Base-by-base conservation (phyloP, 2,888 invertebrate genomes). In the Drosophila sordidapex region DNA sequence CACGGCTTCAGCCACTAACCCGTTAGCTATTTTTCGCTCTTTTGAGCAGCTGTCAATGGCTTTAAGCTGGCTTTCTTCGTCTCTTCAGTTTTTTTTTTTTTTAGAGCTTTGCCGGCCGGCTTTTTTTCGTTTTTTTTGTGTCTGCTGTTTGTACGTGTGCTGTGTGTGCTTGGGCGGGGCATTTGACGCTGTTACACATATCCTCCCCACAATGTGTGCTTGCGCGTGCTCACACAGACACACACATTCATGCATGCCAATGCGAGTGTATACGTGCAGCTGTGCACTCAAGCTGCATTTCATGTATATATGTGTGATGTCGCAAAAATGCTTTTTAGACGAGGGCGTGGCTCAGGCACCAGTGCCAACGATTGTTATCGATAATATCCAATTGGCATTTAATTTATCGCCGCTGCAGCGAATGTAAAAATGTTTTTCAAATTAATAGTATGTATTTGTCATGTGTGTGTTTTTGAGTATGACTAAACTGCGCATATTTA, bases 41-140 rank as follows among this genome's bases (percentile, higher is more conserved):
- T 79, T 75, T 79, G 58, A 70, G 75, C 79, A 78, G 79, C 78
- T 75, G 78, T 64, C 65, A 64, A 48, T 53, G 65, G 65, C 48
- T 59, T 53, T 74, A 71, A 67, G 78, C 75, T 71, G 48, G 54
- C 79, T 81, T 80, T 69, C 60, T 53, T 58, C 33, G 33, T 33
- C 43, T 61, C 62, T 48, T 62, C 3, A 8, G 35, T 25, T 81
- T 40, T 72, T 48, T 43, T 61, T 53, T 53, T 27, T 53, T 25
- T 64, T 43, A 62, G 51, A 74, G 63, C 70, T 75, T 74, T 73
- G 84, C 83, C 83, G 83, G 83, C 83, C 83, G 83, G 83, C 87
- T 64, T 83, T 83, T 74, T 61, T 70, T 54, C 68, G 75, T 54
- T 76, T 71, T 59, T 69, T 79, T 72, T 58, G 70, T 74, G 83